Conservation (phyloP, 2,888 invertebrate genomes). For the Hemicrepidius hirtus region DNA sequence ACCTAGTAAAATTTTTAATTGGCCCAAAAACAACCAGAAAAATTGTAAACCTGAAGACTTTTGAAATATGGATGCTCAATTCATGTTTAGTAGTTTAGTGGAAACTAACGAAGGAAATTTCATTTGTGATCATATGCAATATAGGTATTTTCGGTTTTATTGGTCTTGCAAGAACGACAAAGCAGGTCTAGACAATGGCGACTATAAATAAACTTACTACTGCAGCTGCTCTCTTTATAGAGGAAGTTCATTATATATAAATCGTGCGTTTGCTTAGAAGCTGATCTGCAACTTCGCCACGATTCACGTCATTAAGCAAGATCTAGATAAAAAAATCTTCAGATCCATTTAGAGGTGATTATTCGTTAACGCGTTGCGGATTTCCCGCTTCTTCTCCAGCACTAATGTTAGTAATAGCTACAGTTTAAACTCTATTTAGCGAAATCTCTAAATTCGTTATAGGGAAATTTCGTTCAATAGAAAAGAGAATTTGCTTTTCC, state of each 20-base stretch:
- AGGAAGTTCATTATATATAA: constrained; percentile 33
- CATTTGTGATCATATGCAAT: constrained; percentile 16
- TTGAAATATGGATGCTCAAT: not conserved
- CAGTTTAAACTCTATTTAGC: too few species aligned
- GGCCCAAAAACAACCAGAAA: not conserved
- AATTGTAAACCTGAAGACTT: not conserved
- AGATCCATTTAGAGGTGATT: constrained; percentile 16
- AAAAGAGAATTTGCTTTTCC: too few species aligned
- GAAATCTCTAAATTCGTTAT: too few species aligned
- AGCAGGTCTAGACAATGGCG: constrained; percentile 39
- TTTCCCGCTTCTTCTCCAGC: constrained; percentile 5
- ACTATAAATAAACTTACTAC: constrained; percentile 42
- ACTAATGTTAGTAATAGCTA: constrained; percentile 2
- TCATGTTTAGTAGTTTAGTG: too few species aligned
- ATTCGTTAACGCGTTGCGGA: not conserved
- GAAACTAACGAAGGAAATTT: too few species aligned
- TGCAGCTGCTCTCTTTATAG: constrained; percentile 30
- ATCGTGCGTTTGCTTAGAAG: constrained; percentile 34
- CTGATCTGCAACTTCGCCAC: constrained; percentile 21
- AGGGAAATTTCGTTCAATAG: too few species aligned
- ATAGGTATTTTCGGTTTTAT: not conserved
- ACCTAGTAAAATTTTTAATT: not conserved
- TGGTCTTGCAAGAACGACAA: constrained; percentile 22
- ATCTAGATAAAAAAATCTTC: constrained; percentile 31
- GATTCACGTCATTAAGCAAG: constrained; percentile 36